Evolutionary conservation across 2,888 invertebrate genomes (phyloP).

Genomic region (Apantesis nais): DNA sequence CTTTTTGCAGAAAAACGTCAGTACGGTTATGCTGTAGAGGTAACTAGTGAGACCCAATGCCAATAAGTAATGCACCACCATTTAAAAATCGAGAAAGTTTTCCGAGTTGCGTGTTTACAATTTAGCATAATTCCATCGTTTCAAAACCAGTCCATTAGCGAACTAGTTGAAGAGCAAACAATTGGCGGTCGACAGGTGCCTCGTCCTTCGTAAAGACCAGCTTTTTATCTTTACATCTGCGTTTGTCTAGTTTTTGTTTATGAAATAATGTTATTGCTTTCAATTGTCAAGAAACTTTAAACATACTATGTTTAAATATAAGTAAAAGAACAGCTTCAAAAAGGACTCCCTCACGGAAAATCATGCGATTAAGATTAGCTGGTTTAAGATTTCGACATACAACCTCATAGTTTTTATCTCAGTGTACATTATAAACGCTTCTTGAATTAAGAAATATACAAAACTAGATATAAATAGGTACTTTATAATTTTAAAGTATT

Average conservation of each 20-base stretch:
- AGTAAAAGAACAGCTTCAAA: not conserved
- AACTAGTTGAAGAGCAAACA: slow-evolving; percentile 52
- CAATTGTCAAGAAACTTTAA: not conserved
- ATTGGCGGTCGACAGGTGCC: slow-evolving; percentile 39
- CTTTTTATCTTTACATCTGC: slow-evolving; percentile 18
- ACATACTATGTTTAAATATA: not conserved
- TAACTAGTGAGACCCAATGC: slow-evolving; percentile 4
- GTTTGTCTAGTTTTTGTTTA: slow-evolving; percentile 3
- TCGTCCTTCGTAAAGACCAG: slow-evolving; percentile 28
- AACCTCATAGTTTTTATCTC: not conserved
- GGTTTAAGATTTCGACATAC: not conserved
- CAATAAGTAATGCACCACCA: slow-evolving; percentile 4
- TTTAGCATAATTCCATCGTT: slow-evolving; percentile 40
- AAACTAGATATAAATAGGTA: not conserved
- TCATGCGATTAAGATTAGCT: not conserved
- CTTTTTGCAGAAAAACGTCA: not conserved
- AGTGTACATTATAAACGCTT: too few relatives aligned
- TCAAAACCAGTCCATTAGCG: slow-evolving; percentile 21
- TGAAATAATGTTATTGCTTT: not conserved
- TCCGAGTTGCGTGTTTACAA: slow-evolving; percentile 49
- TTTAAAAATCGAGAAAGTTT: slow-evolving; percentile 52
- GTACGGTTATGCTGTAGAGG: not conserved
- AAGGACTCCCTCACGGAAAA: not conserved
- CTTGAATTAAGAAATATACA: not conserved
- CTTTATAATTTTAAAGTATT: too few relatives aligned